Conservation (phyloP, 53 echinoderm and acorn worm genomes). For the Holothuria leucospilota region DNA sequence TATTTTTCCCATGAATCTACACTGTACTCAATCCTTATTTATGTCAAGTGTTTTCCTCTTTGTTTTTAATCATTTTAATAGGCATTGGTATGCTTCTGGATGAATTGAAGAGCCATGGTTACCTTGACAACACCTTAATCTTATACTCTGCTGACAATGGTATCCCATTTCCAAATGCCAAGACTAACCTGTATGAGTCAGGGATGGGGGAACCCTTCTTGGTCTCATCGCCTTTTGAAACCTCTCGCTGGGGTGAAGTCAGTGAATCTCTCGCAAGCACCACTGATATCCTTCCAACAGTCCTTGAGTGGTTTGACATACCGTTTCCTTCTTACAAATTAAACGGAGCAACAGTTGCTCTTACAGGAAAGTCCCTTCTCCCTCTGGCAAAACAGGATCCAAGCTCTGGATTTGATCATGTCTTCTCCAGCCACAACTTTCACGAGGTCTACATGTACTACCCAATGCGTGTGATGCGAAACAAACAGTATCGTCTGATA, state of each 20-base stretch:
- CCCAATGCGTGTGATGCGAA: constrained; percentile 85
- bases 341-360: constrained; percentile 21
- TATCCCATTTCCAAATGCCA: constrained; percentile 96
- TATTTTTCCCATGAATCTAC: no score
- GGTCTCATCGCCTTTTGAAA: constrained; percentile 77
- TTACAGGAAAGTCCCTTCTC: constrained; percentile 86
- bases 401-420: constrained; percentile 71
- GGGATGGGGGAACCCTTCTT: constrained; percentile 98
- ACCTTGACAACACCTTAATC: constrained; percentile 90
- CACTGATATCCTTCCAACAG: constrained; percentile 89
- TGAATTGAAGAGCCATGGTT: constrained; percentile 81
- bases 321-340: constrained; percentile 68
- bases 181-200: constrained; percentile 93
- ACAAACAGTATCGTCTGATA: constrained; percentile 83
- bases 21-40: not conserved
- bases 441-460: constrained; percentile 96
- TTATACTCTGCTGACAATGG: constrained; percentile 93
- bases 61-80: not conserved
- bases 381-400: constrained; percentile 73
- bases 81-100: constrained; percentile 88
- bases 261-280: constrained; percentile 87
- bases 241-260: constrained; percentile 86
- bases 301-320: constrained; percentile 89
- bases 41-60: not conserved
- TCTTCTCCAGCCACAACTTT: constrained; percentile 91